These are phyloP conservation scores for Embidobia sp. DNA, from an alignment of 2,888 invertebrate species.

Conservation along the genomic window DNA sequence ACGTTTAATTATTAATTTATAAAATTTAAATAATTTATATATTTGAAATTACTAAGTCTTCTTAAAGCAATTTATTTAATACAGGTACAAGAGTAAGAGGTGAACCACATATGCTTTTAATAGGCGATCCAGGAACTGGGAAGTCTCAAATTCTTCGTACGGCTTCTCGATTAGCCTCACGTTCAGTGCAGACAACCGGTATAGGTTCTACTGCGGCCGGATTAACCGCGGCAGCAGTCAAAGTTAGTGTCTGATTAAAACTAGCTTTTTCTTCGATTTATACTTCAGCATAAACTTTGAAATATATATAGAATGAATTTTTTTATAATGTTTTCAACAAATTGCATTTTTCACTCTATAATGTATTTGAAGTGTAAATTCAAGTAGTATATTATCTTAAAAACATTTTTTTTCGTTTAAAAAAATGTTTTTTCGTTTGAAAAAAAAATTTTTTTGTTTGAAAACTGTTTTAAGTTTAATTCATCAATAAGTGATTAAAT, in stretches of 20 bases:
- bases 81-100: constrained; percentile 85
- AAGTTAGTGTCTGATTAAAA: constrained; percentile 84
- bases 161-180: constrained; percentile 85
- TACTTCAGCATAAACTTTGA: too few relatives aligned
- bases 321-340: too few relatives aligned
- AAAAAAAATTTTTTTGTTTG: too few relatives aligned
- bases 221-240: constrained; percentile 92
- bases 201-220: constrained; percentile 94
- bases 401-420: too few relatives aligned
- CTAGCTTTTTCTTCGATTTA: not conserved
- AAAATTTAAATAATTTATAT: not conserved
- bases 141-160: constrained; percentile 92
- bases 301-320: too few relatives aligned
- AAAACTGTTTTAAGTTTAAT: too few relatives aligned
- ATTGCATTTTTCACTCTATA: too few relatives aligned
- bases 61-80: too few relatives aligned
- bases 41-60: not conserved
- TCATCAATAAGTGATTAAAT: not conserved
- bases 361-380: too few relatives aligned
- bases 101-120: constrained; percentile 91
- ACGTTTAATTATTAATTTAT: not conserved
- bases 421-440: too few relatives aligned
- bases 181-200: constrained; percentile 93
- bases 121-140: constrained; percentile 95
- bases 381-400: too few relatives aligned